Base-by-base conservation (phyloP, 2,113 vertebrate genomes). In the Lota lota region DNA sequence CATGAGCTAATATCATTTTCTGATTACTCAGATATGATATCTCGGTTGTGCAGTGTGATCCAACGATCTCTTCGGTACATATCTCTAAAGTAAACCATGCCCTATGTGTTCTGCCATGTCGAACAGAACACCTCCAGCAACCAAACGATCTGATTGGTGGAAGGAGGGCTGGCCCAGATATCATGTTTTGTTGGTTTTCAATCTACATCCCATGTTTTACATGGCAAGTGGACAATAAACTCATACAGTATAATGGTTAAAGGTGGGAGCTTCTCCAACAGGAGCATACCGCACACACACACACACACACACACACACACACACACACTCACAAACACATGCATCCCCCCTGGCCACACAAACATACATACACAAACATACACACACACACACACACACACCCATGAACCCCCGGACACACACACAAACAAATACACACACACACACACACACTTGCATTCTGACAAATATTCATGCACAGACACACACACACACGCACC, bases 71-170 rank as follows among this genome's bases (percentile, higher is more conserved):
- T 85, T 77, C 69, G 82, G 79, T 80, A 64, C 83, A 72, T 78
- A 85, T 84, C 78, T 86, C 69, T 70, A 78, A 79, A 80, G 80
- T 80, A 82, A 79, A 83, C 71, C 77, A 4, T 67, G 68, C 74
- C 78, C 62, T 14, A 88, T 79, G 70, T 74, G 82, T 76, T 83
- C 40, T 74, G 80, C 83, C 85, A 81, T 82, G 85, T 64, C 83
- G 75, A 64, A 69, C 40, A 87, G 76, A 86, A 82, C 78, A 62
- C 58, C 54, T 67, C 83, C 78, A 78, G 77, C 76, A 74, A 75
- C 83, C 80, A 86, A 81, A 65, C 85, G 76, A 82, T 83, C 73
- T 47, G 40, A 47, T 47, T 85, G 80, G 66, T 61, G 63, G 70
- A 70, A 79, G 70, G 58, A 71, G 75, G 69, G 40, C 60, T 57